phyloP scores from a whole-genome alignment of 2,113 vertebrate genomes.

The Charina bottae region DNA sequence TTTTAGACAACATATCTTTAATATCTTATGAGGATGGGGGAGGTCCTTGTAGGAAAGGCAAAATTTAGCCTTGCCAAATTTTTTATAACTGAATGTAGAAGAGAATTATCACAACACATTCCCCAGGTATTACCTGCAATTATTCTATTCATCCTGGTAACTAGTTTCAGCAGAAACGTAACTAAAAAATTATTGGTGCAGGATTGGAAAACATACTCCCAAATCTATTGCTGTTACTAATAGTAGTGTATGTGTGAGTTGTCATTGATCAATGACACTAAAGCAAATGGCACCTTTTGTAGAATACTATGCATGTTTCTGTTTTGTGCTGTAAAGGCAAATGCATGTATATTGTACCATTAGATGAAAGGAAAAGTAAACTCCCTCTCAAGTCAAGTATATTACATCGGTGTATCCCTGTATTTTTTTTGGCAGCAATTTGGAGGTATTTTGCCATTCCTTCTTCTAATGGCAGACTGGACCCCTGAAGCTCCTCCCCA shows the following conservation, averaged over 20 bases:
- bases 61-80: background rate
- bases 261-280: background rate
- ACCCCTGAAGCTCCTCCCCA: background rate
- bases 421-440: background rate
- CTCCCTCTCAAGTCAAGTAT: background rate
- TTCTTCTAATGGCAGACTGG: background rate
- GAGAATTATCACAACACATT: too few species aligned
- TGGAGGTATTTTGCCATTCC: background rate
- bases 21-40: background rate
- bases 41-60: background rate
- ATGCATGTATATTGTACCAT: background rate
- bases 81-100: background rate
- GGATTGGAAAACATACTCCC: background rate
- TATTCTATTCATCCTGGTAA: background rate
- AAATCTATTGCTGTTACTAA: background rate
- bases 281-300: background rate
- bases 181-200: background rate
- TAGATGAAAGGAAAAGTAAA: background rate
- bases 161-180: background rate
- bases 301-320: background rate
- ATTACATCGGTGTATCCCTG: background rate
- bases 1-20: background rate
- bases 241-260: background rate
- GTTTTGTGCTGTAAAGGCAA: background rate
- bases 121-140: too few species aligned